A percentile compares a stretch with the other conserved stretches of the same genome.
phyloP scores from a whole-genome alignment of 2,888 invertebrate species.

The Didymodactylos carnosus region DNA sequence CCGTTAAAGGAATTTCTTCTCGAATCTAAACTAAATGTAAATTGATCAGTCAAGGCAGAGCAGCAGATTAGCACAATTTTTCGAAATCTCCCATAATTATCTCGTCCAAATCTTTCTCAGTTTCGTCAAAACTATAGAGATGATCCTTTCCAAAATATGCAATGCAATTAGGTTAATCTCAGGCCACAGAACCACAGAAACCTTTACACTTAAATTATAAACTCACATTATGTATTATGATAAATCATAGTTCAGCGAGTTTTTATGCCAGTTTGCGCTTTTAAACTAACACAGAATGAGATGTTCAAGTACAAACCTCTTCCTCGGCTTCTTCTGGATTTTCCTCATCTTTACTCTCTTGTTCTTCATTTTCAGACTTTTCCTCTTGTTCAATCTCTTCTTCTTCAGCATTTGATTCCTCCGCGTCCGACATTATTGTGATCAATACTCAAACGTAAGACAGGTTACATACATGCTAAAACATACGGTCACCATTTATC shows the following conservation, averaged over 20 bases:
- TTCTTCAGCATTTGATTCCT: conserved; percentile 1
- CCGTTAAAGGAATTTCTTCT: conserved; percentile 25
- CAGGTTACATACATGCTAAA: not conserved
- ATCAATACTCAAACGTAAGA: not conserved
- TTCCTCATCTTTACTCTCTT: conserved; percentile 14
- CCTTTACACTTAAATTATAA: too few species aligned
- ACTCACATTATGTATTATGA: too few species aligned
- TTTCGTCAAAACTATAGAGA: conserved; percentile 19
- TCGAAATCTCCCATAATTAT: conserved; percentile 15
- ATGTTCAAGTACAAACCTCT: not conserved
- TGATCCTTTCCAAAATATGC: too few species aligned
- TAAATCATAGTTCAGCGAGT: too few species aligned
- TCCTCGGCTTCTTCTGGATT: conserved; percentile 14
- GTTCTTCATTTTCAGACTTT: conserved; percentile 10
- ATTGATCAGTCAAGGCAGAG: too few species aligned
- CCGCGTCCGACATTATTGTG: conserved; percentile 11
- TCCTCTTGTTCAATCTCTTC: conserved; percentile 14
- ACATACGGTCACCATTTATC: not conserved
- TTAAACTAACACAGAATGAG: not conserved
- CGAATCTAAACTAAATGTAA: conserved; percentile 1
- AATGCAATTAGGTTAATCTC: too few species aligned
- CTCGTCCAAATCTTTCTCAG: conserved; percentile 18
- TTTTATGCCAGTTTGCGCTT: too few species aligned
- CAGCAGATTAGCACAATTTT: not conserved
- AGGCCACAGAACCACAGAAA: too few species aligned